Evolutionary conservation across 2,797 vertebrate species (phyloP), one percentile per base, ranked within the genome.

Genomic region (Sebastes variabilis): DNA sequence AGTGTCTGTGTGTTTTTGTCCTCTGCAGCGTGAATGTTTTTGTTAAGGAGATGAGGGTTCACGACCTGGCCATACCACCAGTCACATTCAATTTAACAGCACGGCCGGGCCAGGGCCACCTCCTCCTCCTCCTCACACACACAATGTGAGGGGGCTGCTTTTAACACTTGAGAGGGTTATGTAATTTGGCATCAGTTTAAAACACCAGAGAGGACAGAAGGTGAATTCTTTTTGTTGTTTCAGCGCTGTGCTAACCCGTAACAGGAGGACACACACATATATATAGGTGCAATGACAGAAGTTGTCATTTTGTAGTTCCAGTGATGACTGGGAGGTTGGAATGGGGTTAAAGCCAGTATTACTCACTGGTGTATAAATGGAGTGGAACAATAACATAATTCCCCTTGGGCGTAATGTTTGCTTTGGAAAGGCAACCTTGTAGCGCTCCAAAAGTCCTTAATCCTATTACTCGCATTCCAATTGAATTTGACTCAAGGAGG

Each of bases 401-500:
- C 89, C 92, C 92, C 91, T 89, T 88, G 90, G 89, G 92, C 79
- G 88, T 92, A 93, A 94, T 96, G 95, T 96, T 95, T 95, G 91
- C 95, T 94, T 95, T 96, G 94, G 94, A 94, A 94, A 94, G 91
- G 89, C 88, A 90, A 93, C 90, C 94, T 93, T 91, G 93, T 94
- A 94, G 92, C 66, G 74, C 93, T 90, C 93, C 92, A 94, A 91
- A 95, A 95, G 93, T 93, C 93, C 92, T 93, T 95, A 96, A 96
- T 96, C 95, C 95, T 95, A 95, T 96, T 96, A 96, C 93, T 93
- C 84, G 87, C 95, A 95, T 96, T 95, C 94, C 95, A 94, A 92
- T 95, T 94, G 92, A 95, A 94, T 95, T 94, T 94, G 92, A 94
- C 91, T 95, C 90, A 82, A 93, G 91, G 87, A 93, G 84, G 34